These are phyloP conservation scores for Otolemur crassicaudatus DNA, from an alignment of 2,797 vertebrate genomes.

Conservation along the genomic window DNA sequence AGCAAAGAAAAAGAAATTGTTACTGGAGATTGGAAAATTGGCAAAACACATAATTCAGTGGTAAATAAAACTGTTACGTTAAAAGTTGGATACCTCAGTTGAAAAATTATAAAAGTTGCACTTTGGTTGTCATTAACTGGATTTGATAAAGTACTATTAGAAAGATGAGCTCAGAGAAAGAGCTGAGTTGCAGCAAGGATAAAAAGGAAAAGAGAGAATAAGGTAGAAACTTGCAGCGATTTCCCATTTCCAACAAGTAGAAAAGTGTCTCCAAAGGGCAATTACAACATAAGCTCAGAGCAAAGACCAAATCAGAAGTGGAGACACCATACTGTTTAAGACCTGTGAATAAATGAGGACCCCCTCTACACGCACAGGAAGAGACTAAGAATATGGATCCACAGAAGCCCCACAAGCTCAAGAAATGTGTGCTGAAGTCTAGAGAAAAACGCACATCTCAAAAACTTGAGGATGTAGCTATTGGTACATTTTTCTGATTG, in stretches of 20 bases:
- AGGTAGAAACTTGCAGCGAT: not conserved
- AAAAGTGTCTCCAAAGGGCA: not conserved
- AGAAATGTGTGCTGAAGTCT: not conserved
- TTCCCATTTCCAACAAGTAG: not conserved
- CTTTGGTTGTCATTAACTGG: not conserved
- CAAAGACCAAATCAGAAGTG: not conserved
- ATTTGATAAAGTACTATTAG: not conserved
- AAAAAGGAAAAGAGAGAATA: not conserved
- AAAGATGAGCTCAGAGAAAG: not conserved
- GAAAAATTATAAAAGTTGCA: not conserved
- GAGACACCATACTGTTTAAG: not conserved
- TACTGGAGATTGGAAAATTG: not conserved
- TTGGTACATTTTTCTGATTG: not conserved
- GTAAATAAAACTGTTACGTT: not conserved
- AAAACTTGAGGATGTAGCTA: not conserved
- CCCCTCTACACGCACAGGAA: not conserved
- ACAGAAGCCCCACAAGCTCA: not conserved
- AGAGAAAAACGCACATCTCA: not conserved
- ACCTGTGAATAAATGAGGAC: not conserved
- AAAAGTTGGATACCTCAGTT: not conserved
- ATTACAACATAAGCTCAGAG: not conserved
- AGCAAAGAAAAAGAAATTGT: slow-evolving; percentile 21
- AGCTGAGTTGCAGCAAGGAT: not conserved
- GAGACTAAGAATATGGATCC: not conserved
- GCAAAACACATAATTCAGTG: not conserved